Evolutionary conservation across 53 echinoderm and acorn worm genomes (phyloP).

Genomic region (Antedon mediterranea): DNA sequence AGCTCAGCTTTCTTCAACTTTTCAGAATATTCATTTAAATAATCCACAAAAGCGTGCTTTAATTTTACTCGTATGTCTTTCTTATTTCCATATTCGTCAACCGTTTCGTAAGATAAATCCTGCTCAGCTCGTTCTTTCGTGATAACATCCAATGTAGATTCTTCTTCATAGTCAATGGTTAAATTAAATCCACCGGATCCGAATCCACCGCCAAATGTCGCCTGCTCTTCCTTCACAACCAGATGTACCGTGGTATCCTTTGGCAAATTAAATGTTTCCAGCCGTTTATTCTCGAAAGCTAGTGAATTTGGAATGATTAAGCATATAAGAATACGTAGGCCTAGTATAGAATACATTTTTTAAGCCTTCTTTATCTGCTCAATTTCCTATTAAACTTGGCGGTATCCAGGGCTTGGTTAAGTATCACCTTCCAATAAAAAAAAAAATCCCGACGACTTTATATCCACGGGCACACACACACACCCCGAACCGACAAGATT

Average conservation of each 20-base stretch:
- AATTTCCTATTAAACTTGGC: not conserved
- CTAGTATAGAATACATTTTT: not conserved
- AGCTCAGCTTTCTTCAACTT: not conserved
- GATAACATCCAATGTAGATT: not conserved
- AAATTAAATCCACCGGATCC: not conserved
- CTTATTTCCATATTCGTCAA: slow-evolving; percentile 23
- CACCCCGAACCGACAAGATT: not conserved
- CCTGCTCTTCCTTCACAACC: not conserved
- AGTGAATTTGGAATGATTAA: not conserved
- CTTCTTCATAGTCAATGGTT: not conserved
- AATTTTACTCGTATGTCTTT: slow-evolving; percentile 26
- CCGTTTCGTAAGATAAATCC: slow-evolving; percentile 16
- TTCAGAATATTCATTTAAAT: slow-evolving; percentile 36
- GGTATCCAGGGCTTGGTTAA: not conserved
- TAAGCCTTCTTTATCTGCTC: not conserved
- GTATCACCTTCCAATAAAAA: not conserved
- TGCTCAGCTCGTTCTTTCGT: not conserved
- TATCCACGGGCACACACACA: not conserved
- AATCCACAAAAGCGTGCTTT: slow-evolving; percentile 35
- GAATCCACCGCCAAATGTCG: not conserved
- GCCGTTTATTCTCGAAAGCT: not conserved
- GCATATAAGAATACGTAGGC: not conserved
- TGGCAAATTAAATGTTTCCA: not conserved
- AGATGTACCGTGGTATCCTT: not conserved
- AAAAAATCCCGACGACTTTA: not conserved